Conservation (phyloP, 2,113 vertebrate species). For the Romanogobio albipinnatus region DNA sequence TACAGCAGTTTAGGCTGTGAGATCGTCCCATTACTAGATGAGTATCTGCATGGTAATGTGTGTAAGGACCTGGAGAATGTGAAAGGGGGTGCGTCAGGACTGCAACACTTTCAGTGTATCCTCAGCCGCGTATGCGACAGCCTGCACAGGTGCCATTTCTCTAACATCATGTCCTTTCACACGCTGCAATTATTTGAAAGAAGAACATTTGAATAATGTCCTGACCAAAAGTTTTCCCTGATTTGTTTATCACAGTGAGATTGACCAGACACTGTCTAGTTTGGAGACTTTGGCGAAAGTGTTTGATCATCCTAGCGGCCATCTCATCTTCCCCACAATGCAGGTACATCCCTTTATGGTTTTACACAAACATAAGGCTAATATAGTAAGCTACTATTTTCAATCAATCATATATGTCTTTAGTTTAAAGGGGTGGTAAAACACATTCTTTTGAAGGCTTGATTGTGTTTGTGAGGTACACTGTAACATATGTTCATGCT, state of each 20-base stretch:
- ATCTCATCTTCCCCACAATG: constrained; percentile 64
- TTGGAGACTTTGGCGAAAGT: constrained; percentile 84
- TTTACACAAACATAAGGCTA: background rate
- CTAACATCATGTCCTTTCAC: background rate
- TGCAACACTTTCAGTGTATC: constrained; percentile 75
- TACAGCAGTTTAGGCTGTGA: constrained; percentile 72
- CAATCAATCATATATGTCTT: background rate
- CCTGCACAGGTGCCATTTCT: constrained; percentile 74
- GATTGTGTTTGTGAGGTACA: too few species aligned
- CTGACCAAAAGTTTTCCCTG: background rate
- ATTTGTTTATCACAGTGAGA: constrained; percentile 75
- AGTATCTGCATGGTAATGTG: constrained; percentile 81
- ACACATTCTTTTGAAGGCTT: too few species aligned
- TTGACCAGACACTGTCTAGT: constrained; percentile 80
- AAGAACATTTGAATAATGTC: background rate
- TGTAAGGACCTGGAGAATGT: constrained; percentile 80
- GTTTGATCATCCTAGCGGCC: constrained; percentile 77
- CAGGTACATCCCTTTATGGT: constrained; percentile 72
- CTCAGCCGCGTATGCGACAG: constrained; percentile 77
- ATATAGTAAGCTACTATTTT: background rate
- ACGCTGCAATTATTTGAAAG: background rate
- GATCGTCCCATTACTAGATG: constrained; percentile 75
- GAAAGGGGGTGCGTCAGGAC: constrained; percentile 74
- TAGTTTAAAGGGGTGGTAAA: too few species aligned
- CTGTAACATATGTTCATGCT: too few species aligned